Percentiles rank a stretch among this genome's conserved stretches.
These are phyloP conservation scores for Leucoraja erinaceus DNA, from an alignment of 2,113 vertebrate species.

Conservation along the genomic window DNA sequence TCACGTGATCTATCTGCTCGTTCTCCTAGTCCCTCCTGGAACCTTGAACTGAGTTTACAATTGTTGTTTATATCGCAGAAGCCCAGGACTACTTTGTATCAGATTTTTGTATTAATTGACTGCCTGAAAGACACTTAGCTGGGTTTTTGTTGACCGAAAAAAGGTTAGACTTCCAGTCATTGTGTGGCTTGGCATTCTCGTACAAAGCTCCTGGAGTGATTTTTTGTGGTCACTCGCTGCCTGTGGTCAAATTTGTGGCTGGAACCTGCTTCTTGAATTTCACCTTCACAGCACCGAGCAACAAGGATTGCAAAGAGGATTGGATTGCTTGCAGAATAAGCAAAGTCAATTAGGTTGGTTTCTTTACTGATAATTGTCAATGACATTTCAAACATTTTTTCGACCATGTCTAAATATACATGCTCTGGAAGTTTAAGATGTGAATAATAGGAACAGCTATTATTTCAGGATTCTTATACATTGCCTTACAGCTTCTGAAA, in stretches of 20 bases:
- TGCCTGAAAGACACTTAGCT: too few relatives aligned
- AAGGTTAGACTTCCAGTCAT: not conserved
- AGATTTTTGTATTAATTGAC: too few relatives aligned
- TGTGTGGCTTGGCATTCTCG: not conserved
- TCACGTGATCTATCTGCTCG: too few relatives aligned
- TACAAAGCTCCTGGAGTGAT: not conserved
- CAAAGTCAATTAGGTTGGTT: not conserved
- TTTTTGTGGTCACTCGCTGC: not conserved
- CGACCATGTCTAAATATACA: not conserved
- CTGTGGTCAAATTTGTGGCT: not conserved
- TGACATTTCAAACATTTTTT: not conserved
- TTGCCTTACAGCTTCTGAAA: not conserved
- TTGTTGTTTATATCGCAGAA: too few relatives aligned
- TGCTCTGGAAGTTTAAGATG: not conserved
- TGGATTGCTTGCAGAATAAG: not conserved
- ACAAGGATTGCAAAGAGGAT: not conserved
- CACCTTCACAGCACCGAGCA: not conserved
- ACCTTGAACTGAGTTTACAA: too few relatives aligned
- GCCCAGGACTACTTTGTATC: too few relatives aligned
- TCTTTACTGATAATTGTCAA: constrained; percentile 3
- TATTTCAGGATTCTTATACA: not conserved
- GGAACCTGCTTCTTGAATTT: not conserved
- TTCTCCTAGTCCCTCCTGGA: too few relatives aligned
- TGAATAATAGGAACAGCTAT: not conserved
- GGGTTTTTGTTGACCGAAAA: not conserved